Percentiles rank a stretch among this genome's conserved stretches.
Conservation (phyloP, 2,888 invertebrate species). For the Ectropis crepuscularia region DNA sequence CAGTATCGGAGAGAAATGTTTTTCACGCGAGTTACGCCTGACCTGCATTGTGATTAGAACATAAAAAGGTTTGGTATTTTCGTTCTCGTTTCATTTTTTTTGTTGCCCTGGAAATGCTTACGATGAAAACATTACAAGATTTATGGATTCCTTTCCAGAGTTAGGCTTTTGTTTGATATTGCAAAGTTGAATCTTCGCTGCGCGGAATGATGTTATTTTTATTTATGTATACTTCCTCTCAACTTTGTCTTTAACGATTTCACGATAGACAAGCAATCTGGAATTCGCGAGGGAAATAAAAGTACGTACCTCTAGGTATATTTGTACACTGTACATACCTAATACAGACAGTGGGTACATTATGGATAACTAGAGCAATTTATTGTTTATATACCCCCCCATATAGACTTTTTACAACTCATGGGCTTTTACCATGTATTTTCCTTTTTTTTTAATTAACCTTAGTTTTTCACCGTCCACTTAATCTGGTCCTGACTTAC, state of each 20-base stretch:
- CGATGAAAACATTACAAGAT: conserved; percentile 27
- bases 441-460: no score
- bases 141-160: conserved; percentile 24
- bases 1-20: conserved; percentile 18
- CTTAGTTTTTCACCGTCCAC: no score
- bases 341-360: no score
- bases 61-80: conserved; percentile 22
- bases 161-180: conserved; percentile 26
- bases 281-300: no score
- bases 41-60: conserved; percentile 20
- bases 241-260: conserved; percentile 15
- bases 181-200: conserved; percentile 19
- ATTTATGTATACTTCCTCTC: not conserved
- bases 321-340: no score
- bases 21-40: conserved; percentile 19
- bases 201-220: conserved; percentile 21
- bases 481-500: no score
- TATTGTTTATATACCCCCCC: no score
- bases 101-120: conserved; percentile 14
- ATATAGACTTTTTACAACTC: no score
- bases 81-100: conserved; percentile 20
- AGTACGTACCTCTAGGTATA: no score
- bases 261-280: no score
- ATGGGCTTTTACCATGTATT: no score
- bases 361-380: no score